Evolutionary conservation across 2,113 vertebrate species (phyloP), one percentile per base, ranked within the genome.

Genomic region (Morphnarchus princeps): DNA sequence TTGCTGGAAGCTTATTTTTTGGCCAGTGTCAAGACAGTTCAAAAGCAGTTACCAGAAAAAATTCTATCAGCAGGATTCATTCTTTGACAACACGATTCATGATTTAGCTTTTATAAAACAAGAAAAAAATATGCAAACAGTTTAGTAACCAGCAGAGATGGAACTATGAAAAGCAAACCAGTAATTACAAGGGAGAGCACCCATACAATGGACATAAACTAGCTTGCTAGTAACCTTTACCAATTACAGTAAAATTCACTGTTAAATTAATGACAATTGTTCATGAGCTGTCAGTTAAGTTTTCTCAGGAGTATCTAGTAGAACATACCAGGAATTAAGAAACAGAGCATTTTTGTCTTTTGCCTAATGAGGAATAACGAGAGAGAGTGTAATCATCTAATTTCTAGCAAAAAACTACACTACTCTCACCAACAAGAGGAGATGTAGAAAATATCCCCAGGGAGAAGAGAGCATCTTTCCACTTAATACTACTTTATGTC

Each of bases 291-390:
- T 95, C 73, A 40, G 50, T 89, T 95, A 72, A 73, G 63, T 82
- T 92, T 93, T 67, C 80, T 95, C 83, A 54, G 22, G 89, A 87
- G 65, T 79, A 67, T 93, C 67, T 78, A 65, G 34, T 58, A 84
- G 77, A 93, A 85, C 58, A 69, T 82, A 87, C 16, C 22, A 95
- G 40, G 36, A 97, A 94, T 91, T 92, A 91, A 80, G 66, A 95
- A 91, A 87, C 77, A 65, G 77, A 91, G 52, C 42, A 74, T 77
- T 96, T 96, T 92, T 3, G 5, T 93, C 47, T 95, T 89, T 92
- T 91, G 52, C 77, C 61, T 97, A 89, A 96, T 74, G 80, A 95
- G 86, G 43, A 93, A 67, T 84, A 90, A 89, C 40, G n/a, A 89
- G 63, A 79, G 40, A 79, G 32, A 57, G n/a, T 61, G 65, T 97